These are phyloP conservation scores for Glossosoma conforme DNA, from an alignment of 1,140 invertebrate species.

Conservation along the genomic window DNA sequence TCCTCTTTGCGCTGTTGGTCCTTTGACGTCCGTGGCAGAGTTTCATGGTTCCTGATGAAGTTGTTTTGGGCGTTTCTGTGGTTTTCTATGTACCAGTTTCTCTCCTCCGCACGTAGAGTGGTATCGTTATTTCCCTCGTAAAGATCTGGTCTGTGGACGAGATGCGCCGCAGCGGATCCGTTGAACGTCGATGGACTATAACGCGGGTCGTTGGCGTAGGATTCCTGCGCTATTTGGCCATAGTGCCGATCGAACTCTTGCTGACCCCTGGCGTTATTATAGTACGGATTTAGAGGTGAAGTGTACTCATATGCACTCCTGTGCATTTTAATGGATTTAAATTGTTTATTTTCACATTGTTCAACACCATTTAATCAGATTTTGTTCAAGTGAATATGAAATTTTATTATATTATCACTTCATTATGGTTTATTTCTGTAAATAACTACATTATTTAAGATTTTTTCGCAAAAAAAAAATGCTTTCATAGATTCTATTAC, in stretches of 20 bases:
- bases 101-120: slow-evolving; percentile 47
- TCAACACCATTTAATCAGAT: background rate
- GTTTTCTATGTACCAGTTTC: slow-evolving; percentile 51
- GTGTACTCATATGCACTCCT: slow-evolving; percentile 28
- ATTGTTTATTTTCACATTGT: slow-evolving; percentile 2
- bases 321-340: slow-evolving; percentile 27
- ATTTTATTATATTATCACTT: no score
- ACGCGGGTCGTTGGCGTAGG: slow-evolving; percentile 17
- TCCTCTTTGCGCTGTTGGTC: slow-evolving; percentile 34
- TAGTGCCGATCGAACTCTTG: slow-evolving; percentile 22
- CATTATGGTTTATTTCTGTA: no score
- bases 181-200: slow-evolving; percentile 12
- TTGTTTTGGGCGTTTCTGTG: slow-evolving; percentile 38
- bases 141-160: slow-evolving; percentile 23
- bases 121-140: slow-evolving; percentile 51
- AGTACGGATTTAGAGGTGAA: slow-evolving; percentile 27
- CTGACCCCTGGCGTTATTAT: slow-evolving; percentile 12
- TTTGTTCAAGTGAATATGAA: no score
- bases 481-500: no score
- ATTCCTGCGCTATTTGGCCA: slow-evolving; percentile 19
- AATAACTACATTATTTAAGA: no score
- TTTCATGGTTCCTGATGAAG: slow-evolving; percentile 22
- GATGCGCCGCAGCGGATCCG: background rate
- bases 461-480: no score
- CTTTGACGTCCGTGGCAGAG: slow-evolving; percentile 28